These are phyloP conservation scores for Campoletis raptor DNA, from an alignment of 2,888 invertebrate genomes.

Conservation along the genomic window DNA sequence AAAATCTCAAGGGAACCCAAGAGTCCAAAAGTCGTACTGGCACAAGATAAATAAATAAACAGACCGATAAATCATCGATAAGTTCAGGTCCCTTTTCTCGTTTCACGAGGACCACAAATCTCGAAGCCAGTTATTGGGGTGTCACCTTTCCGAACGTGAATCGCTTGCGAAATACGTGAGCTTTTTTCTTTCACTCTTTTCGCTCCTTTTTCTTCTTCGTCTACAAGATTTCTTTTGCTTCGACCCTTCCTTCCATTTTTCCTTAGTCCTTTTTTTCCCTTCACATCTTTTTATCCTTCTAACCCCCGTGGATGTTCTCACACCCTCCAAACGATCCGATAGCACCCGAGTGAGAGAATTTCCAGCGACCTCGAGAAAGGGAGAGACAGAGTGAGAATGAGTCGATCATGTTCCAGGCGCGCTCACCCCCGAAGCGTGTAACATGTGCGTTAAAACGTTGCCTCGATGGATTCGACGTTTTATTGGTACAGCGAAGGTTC, in stretches of 20 bases:
- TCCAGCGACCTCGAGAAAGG: constrained; percentile 44
- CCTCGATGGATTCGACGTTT: constrained; percentile 71
- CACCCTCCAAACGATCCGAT: constrained; percentile 55
- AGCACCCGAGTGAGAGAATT: constrained; percentile 35
- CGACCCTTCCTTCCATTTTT: constrained; percentile 61
- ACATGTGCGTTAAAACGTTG: constrained; percentile 72
- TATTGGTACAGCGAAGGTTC: constrained; percentile 67
- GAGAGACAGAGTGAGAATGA: constrained; percentile 21
- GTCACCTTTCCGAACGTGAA: constrained; percentile 79
- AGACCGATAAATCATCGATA: constrained; percentile 79
- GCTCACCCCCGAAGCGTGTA: constrained; percentile 65
- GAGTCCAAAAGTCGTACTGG: constrained; percentile 47
- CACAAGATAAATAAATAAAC: constrained; percentile 73
- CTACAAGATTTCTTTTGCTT: constrained; percentile 62
- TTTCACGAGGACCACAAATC: constrained; percentile 78
- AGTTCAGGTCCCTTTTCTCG: constrained; percentile 75
- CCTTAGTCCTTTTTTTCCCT: constrained; percentile 55
- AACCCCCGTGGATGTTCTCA: constrained; percentile 56
- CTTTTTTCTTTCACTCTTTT: constrained; percentile 52
- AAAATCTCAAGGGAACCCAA: constrained; percentile 33
- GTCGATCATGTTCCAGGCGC: constrained; percentile 62
- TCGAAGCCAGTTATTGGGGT: constrained; percentile 80
- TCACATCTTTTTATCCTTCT: constrained; percentile 64
- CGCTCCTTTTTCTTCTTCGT: constrained; percentile 60
- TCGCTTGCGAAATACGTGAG: constrained; percentile 74